Base-by-base conservation (phyloP, 2,888 invertebrate species). In the Matsumyia berberina region DNA sequence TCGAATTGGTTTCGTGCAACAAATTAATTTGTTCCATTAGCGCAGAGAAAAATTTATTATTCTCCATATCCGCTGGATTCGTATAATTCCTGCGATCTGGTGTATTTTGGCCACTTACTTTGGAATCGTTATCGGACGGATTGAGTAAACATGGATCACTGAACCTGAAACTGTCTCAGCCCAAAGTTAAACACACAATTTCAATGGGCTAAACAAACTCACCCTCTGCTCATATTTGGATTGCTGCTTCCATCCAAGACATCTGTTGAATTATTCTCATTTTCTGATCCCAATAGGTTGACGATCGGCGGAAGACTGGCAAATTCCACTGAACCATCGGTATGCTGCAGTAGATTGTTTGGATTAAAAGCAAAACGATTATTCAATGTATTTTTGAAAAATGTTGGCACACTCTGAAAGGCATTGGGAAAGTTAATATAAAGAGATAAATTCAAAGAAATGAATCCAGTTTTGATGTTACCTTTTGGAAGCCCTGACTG, bases 261-360 rank as follows among this genome's bases (percentile, higher is more conserved):
- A 87, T 91, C 91, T 46, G 91, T 90, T 49, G 91, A 91, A 74
- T 91, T 90, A 39, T 89, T 89, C 55, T 90, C 91, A 46, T 89
- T 88, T 62, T 91, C 91, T 1, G 91, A 90, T 11, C 89, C 89
- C 86, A 90, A 86, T 76, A 91, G 89, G 83, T 94, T 94, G 55
- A 95, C 94, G 74, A 94, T 94, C 0, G 96, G 95, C 29, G 96
- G 96, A 81, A 96, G 90, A 89, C 96, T 96, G 55, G 95, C 93
- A 88, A 93, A 94, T 87, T 94, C 94, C 86, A 91, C 90, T n/a
- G 88, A 88, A 24, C 89, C 89, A 82, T 90, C 90, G 58, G 89
- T 88, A 73, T 88, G 89, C 37, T 82, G 86, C 62, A 88, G 87
- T 67, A 86, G 85, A 73, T 88, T 83, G 6, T 88, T 88, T 33